phyloP scores from a whole-genome alignment of 1,140 invertebrate species.

The Cryptotermes secundus region DNA sequence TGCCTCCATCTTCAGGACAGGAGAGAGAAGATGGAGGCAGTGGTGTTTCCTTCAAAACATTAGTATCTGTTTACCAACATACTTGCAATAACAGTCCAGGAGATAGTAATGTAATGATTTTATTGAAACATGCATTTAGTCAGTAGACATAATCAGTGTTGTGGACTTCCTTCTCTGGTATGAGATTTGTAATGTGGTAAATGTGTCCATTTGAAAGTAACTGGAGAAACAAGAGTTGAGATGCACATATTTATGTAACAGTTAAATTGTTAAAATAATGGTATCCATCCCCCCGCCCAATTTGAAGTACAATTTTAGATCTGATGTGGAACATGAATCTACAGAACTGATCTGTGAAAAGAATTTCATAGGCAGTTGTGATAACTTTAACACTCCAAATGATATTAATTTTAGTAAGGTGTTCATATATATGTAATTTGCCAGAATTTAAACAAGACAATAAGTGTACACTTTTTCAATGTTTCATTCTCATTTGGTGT shows the following conservation, averaged over 20 bases:
- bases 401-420: neutral
- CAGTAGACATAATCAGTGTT: too few species aligned
- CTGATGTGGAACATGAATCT: neutral
- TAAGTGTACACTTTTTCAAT: neutral
- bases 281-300: neutral
- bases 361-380: neutral
- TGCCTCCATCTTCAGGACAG: too few species aligned
- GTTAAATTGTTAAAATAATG: neutral
- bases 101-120: too few species aligned
- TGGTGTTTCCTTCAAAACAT: too few species aligned
- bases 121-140: too few species aligned
- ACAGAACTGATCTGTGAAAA: neutral
- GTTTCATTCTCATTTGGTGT: neutral
- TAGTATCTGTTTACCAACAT: too few species aligned
- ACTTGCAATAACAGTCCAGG: too few species aligned
- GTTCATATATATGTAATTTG: neutral
- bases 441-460: neutral
- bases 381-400: neutral
- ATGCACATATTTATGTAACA: neutral
- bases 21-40: too few species aligned
- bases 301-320: conserved; percentile 1
- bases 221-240: too few species aligned
- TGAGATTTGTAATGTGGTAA: too few species aligned
- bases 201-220: too few species aligned
- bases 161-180: too few species aligned